Conservation (phyloP, 2,888 invertebrate species). For the Phorcus lineatus region DNA sequence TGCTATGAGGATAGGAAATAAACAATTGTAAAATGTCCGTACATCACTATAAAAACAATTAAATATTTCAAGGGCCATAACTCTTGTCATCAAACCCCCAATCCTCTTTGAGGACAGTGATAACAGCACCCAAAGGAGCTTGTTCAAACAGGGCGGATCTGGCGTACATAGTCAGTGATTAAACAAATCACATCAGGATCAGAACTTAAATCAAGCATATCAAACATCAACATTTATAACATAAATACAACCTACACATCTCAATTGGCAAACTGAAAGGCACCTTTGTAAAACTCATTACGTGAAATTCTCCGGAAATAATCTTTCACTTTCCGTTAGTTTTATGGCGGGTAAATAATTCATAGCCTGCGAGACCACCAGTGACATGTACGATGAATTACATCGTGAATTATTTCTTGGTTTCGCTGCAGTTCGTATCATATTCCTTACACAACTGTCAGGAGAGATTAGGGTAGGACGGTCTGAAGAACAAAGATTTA, state of each 20-base stretch:
- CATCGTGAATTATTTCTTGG: constrained; percentile 1
- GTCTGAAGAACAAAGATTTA: not conserved
- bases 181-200: too few relatives aligned
- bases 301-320: not conserved
- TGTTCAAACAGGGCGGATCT: too few relatives aligned
- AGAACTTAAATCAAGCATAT: not conserved
- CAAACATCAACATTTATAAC: not conserved
- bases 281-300: not conserved
- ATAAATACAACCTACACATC: not conserved
- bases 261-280: not conserved
- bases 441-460: not conserved
- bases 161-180: too few relatives aligned
- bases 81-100: too few relatives aligned
- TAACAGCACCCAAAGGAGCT: too few relatives aligned
- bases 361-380: not conserved
- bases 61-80: too few relatives aligned
- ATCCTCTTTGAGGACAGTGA: too few relatives aligned
- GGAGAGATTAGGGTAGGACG: not conserved
- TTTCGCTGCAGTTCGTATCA: not conserved
- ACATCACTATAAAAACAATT: too few relatives aligned
- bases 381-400: not conserved
- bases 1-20: too few relatives aligned
- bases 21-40: too few relatives aligned
- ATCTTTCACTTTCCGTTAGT: not conserved
- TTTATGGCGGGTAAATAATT: not conserved